Conservation (phyloP, 2,113 vertebrate species). For the Mastomys coucha region DNA sequence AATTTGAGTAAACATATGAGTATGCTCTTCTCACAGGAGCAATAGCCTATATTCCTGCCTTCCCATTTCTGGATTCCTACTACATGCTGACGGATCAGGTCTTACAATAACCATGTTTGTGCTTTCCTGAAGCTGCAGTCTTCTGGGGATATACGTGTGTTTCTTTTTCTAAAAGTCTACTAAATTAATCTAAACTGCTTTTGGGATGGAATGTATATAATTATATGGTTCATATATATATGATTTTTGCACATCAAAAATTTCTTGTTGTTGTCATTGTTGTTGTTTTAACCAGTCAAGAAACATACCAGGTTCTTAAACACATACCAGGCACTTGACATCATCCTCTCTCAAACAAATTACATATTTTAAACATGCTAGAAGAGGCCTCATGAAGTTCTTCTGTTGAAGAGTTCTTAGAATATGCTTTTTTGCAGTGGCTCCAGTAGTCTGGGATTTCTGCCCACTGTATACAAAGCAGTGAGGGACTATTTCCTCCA, state of each 20-base stretch:
- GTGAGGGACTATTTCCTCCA: not conserved
- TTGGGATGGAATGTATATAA: not conserved
- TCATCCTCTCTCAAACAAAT: conserved; percentile 54
- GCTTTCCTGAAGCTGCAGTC: not conserved
- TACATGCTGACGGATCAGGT: too few species aligned
- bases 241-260: not conserved
- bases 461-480: not conserved
- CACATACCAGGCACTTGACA: conserved; percentile 43
- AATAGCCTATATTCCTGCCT: not conserved
- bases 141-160: too few species aligned
- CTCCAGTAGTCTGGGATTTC: conserved; percentile 7
- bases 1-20: not conserved
- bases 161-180: not conserved
- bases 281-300: conserved; percentile 14
- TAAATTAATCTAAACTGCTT: not conserved
- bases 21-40: not conserved
- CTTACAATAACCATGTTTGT: not conserved
- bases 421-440: not conserved
- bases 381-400: conserved; percentile 38
- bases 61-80: not conserved
- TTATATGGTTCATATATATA: not conserved
- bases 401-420: not conserved
- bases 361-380: conserved; percentile 54
- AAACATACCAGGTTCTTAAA: too few species aligned
- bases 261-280: not conserved